Conservation (phyloP, 2,797 vertebrate species). For the Channa striata region DNA sequence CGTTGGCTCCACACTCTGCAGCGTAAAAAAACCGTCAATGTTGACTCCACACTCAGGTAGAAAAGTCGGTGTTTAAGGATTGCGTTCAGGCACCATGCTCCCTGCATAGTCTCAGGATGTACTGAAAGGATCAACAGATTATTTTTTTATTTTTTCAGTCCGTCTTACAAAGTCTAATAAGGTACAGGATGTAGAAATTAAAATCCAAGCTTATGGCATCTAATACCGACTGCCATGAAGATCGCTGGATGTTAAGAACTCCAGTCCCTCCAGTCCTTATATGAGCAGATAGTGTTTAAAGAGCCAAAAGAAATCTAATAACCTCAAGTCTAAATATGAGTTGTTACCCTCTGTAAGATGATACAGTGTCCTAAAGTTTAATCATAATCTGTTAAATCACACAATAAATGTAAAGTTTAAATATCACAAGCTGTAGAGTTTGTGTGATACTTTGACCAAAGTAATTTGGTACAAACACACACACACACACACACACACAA, state of each 20-base stretch:
- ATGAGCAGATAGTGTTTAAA: slow-evolving; percentile 37
- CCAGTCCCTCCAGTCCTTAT: slow-evolving; percentile 50
- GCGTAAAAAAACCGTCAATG: not conserved
- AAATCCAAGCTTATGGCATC: slow-evolving; percentile 28
- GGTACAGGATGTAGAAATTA: slow-evolving; percentile 44
- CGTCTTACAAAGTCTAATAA: slow-evolving; percentile 60
- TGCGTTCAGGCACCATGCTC: not conserved
- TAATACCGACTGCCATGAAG: slow-evolving; percentile 36
- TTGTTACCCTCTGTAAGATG: not conserved
- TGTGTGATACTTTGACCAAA: no score
- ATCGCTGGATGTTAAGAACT: slow-evolving; percentile 19
- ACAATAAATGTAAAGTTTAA: not conserved
- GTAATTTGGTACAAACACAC: no score
- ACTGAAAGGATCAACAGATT: slow-evolving; percentile 50
- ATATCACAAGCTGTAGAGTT: not conserved
- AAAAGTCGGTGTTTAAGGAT: slow-evolving; percentile 29
- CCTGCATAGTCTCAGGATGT: slow-evolving; percentile 13
- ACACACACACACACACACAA: no score
- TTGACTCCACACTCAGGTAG: slow-evolving; percentile 6
- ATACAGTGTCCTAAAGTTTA: not conserved
- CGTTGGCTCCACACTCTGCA: not conserved
- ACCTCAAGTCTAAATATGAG: not conserved
- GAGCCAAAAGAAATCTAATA: not conserved
- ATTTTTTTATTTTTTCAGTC: slow-evolving; percentile 46
- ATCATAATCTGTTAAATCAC: not conserved